A percentile compares a stretch with the other conserved stretches of the same genome.
These are phyloP conservation scores for Cirrhinus mrigala DNA, from an alignment of 2,797 vertebrate genomes.

Conservation along the genomic window DNA sequence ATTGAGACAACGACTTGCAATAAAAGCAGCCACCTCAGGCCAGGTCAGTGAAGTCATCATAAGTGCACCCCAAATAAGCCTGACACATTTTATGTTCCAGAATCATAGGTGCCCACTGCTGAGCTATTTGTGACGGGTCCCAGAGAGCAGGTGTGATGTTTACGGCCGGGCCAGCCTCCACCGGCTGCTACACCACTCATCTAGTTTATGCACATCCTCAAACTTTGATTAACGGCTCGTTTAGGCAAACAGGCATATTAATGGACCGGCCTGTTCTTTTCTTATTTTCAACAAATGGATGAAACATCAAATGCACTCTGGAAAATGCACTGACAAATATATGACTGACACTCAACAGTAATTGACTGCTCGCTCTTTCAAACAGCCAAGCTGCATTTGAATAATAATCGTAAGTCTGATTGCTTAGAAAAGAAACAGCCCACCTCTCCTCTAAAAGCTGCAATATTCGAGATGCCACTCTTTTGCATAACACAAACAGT, in stretches of 20 bases:
- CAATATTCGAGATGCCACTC: neutral
- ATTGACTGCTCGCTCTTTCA: constrained; percentile 12
- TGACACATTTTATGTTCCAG: constrained; percentile 66
- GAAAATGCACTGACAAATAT: constrained; percentile 23
- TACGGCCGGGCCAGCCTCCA: constrained; percentile 2
- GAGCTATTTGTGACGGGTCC: constrained; percentile 50
- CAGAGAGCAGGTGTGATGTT: constrained; percentile 26
- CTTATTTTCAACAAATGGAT: constrained; percentile 62
- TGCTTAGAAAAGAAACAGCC: neutral
- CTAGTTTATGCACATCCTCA: constrained; percentile 31
- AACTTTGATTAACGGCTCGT: constrained; percentile 54
- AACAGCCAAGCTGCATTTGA: neutral
- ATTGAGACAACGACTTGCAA: constrained; percentile 6
- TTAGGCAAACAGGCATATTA: constrained; percentile 49
- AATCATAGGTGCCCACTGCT: constrained; percentile 65
- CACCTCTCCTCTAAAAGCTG: neutral
- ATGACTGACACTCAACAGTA: constrained; percentile 36
- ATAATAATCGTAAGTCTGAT: constrained; percentile 20
- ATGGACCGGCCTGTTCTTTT: constrained; percentile 54
- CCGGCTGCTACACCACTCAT: constrained; percentile 44
- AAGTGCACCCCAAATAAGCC: constrained; percentile 62
- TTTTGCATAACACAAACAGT: neutral
- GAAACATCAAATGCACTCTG: constrained; percentile 14
- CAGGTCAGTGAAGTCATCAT: constrained; percentile 63
- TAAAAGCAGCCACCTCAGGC: neutral